Percentiles rank a stretch among this genome's conserved stretches.
phyloP scores from a whole-genome alignment of 2,797 vertebrate species.

The Anguilla pacifica region DNA sequence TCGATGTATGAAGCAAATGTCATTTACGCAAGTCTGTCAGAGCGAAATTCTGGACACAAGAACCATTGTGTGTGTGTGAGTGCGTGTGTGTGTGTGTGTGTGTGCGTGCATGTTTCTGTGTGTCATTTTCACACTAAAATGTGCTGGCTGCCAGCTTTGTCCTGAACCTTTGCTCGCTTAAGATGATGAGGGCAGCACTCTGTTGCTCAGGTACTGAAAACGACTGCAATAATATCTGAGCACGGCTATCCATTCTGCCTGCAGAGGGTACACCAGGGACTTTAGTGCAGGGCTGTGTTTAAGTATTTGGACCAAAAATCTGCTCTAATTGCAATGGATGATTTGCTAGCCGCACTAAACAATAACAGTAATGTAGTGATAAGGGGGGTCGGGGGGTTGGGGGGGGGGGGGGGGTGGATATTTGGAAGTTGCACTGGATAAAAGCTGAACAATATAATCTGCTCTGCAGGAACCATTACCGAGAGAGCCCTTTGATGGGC shows the following conservation, averaged over 20 bases:
- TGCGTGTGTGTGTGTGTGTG: constrained; percentile 15
- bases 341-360: constrained; percentile 3
- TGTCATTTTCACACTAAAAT: background rate
- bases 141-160: background rate
- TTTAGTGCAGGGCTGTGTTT: background rate
- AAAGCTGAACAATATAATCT: constrained; percentile 15
- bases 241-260: background rate
- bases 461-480: background rate
- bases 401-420: background rate
- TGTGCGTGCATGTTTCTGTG: background rate
- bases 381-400: background rate
- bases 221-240: background rate
- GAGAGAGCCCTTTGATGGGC: background rate
- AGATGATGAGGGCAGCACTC: background rate
- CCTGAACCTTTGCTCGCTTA: background rate
- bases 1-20: background rate
- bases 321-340: background rate
- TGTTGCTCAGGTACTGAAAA: background rate
- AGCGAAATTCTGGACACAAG: background rate
- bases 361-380: constrained; percentile 18
- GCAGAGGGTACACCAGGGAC: background rate
- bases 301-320: background rate
- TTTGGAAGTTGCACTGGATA: constrained; percentile 6
- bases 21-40: background rate
- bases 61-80: constrained; percentile 12